Evolutionary conservation across 2,113 vertebrate genomes (phyloP), one percentile per base, ranked within the genome.

Genomic region (Amia ocellicauda): DNA sequence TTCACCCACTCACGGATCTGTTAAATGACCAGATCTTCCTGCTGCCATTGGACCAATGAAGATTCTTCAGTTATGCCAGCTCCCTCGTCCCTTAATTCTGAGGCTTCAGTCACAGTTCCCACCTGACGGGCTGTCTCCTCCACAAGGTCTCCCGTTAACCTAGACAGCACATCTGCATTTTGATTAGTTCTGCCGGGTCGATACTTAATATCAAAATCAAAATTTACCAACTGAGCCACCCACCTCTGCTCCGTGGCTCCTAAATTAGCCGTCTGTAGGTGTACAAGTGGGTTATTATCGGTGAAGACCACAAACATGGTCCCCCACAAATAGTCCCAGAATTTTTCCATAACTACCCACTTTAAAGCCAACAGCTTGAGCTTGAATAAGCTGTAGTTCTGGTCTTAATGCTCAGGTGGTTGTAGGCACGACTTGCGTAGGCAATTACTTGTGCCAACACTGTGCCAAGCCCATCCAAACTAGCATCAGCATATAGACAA

Each of bases 341-440:
- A 51, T 19, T 51, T 51, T 19, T 51, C 49, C 2, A 4, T 51
- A n/a, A 22, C 49, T n/a, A 19, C 2, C 7, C 49, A 51, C 20
- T 19, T 8, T 14, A 51, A 3, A 8, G 5, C 49, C 16, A 19
- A 19, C 7, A 50, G 17, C 19, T 50, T n/a, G 7, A 50, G 19
- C 17, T 51, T 51, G 20, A 51, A 51, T n/a, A 19, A 50, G 19
- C 20, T 51, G 49, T 51, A 51, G 49, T 51, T 51, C 49, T 51
- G 17, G 20, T 51, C 49, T n/a, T 51, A n/a, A 14, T 1, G 2
- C 20, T 51, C 20, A 17, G 49, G 17, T 2, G 17, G 49, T 8
- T 51, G 49, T 51, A 22, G 20, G 7, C 7, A 17, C 7, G 0
- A 2, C 20, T 51, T 3, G 1, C 49, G 5, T 51, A 51, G 2